phyloP scores from a whole-genome alignment of 1,140 invertebrate genomes.

The Euura lappo region DNA sequence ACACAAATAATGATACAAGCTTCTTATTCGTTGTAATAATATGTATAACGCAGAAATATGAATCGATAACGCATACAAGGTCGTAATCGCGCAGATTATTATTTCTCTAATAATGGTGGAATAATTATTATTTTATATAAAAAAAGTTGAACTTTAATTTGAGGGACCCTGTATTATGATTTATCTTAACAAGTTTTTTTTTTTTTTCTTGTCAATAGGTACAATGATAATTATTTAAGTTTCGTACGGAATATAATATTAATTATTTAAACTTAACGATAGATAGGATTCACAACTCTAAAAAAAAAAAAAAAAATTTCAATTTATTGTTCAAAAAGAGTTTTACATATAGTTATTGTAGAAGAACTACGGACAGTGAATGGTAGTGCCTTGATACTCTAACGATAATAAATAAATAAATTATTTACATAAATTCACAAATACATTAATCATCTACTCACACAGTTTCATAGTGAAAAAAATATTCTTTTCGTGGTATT shows the following conservation, averaged over 20 bases:
- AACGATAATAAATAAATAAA: slow-evolving; percentile 39
- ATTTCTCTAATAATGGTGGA: background rate
- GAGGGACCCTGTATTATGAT: slow-evolving; percentile 1
- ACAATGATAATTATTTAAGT: background rate
- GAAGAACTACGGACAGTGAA: slow-evolving; percentile 17
- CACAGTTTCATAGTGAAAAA: too few species aligned
- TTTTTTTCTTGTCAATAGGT: background rate
- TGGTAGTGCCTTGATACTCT: slow-evolving; percentile 50
- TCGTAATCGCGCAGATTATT: background rate
- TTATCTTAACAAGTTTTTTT: background rate
- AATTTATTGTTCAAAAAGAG: slow-evolving; percentile 14
- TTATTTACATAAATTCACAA: slow-evolving; percentile 34
- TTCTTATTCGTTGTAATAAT: background rate
- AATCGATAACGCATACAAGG: background rate
- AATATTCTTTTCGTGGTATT: too few species aligned
- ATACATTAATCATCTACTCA: too few species aligned
- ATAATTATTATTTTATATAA: background rate
- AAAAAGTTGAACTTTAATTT: slow-evolving; percentile 1
- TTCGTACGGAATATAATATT: slow-evolving; percentile 9
- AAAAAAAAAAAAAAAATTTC: background rate
- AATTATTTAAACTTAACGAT: slow-evolving; percentile 15
- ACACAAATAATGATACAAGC: background rate
- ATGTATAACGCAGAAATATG: background rate
- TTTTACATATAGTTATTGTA: background rate
- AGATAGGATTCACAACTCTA: slow-evolving; percentile 11